Percentiles rank a stretch among this genome's conserved stretches.
phyloP scores from a whole-genome alignment of 2,888 invertebrate species.

The Cremastinae sp. region DNA sequence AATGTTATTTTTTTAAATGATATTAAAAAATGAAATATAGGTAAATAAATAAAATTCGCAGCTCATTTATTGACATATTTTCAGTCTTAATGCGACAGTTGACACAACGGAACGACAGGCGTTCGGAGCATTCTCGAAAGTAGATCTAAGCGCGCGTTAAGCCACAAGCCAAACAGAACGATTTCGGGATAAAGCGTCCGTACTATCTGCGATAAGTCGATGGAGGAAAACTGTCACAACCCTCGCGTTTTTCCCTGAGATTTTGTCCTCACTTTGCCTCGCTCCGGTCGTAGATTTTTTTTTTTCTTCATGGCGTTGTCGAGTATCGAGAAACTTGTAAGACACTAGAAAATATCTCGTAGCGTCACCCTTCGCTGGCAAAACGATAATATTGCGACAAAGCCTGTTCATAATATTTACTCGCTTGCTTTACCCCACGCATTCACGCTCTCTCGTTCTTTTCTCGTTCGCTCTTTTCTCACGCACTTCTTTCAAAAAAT shows the following conservation, averaged over 20 bases:
- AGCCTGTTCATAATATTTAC: constrained; percentile 69
- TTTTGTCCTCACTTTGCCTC: neutral
- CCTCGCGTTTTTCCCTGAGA: constrained; percentile 14
- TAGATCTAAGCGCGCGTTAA: no score
- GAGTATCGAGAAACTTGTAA: constrained; percentile 48
- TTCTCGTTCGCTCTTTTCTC: no score
- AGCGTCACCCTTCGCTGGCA: constrained; percentile 25
- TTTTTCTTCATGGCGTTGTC: neutral
- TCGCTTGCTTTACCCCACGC: constrained; percentile 64
- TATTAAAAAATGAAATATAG: no score
- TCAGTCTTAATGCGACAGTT: constrained; percentile 12
- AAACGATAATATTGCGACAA: constrained; percentile 73
- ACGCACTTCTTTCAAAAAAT: constrained; percentile 19
- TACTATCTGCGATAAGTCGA: constrained; percentile 69
- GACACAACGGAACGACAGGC: constrained; percentile 14
- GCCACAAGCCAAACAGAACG: constrained; percentile 71
- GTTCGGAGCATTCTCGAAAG: constrained; percentile 12
- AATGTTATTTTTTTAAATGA: no score
- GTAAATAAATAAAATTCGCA: no score
- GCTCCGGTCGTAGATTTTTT: neutral
- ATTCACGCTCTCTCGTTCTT: no score
- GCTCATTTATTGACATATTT: no score
- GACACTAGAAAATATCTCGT: constrained; percentile 13
- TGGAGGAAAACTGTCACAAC: constrained; percentile 20
- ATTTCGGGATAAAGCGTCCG: constrained; percentile 69